A percentile compares a stretch with the other conserved stretches of the same genome.
Evolutionary conservation across 1,140 invertebrate species (phyloP).

Genomic region (Littorina saxatilis): DNA sequence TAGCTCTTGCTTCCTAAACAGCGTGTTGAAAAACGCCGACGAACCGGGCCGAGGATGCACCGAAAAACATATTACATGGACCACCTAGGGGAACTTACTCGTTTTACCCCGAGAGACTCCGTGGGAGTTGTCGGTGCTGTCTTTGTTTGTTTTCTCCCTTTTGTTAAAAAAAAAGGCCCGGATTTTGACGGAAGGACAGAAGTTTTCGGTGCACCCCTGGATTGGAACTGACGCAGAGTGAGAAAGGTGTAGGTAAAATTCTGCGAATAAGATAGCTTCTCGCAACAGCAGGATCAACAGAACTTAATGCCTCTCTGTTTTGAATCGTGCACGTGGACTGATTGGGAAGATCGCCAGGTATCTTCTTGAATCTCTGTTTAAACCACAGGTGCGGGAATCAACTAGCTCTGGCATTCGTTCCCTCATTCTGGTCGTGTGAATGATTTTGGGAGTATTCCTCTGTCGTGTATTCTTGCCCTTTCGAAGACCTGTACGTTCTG

Average conservation of each 20-base stretch:
- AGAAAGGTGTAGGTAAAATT: background rate
- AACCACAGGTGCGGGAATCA: too few species aligned
- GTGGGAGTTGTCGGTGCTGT: slow-evolving; percentile 8
- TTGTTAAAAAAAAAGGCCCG: too few species aligned
- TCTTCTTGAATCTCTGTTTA: too few species aligned
- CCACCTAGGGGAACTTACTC: slow-evolving; percentile 28
- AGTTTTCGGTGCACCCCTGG: background rate
- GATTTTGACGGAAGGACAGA: too few species aligned
- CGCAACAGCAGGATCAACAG: background rate
- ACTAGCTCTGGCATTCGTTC: too few species aligned
- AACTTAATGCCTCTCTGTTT: background rate
- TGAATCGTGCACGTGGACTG: background rate
- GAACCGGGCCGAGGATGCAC: slow-evolving; percentile 6
- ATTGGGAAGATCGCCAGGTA: too few species aligned
- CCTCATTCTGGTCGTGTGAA: too few species aligned
- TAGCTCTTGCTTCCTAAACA: slow-evolving; percentile 17
- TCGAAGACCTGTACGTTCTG: too few species aligned
- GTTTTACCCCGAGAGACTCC: background rate
- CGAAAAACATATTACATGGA: slow-evolving; percentile 29
- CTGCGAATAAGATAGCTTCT: background rate
- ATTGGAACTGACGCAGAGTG: background rate
- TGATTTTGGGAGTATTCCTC: too few species aligned
- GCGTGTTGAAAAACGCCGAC: slow-evolving; percentile 9
- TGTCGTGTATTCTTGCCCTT: too few species aligned
- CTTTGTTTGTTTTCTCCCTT: slow-evolving; percentile 25